Conservation (phyloP, 53 echinoderm and acorn worm genomes). For the Luidia sarsii region DNA sequence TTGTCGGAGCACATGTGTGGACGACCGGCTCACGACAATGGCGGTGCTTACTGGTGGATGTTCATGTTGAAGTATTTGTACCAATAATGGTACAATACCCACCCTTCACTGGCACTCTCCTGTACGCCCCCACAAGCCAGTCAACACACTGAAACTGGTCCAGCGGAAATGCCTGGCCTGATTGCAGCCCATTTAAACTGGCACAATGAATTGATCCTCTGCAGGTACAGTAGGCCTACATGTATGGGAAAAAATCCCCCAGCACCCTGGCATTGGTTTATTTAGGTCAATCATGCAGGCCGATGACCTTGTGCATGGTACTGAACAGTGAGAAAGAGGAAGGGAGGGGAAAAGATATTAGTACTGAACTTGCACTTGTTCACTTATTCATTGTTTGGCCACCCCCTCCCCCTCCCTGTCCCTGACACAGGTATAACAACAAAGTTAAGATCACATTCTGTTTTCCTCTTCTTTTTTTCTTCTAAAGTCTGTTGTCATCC, state of each 20-base stretch:
- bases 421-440: constrained; percentile 41
- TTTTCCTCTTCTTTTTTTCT: too few relatives aligned
- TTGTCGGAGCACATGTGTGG: not conserved
- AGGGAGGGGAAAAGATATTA: too few relatives aligned
- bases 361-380: constrained; percentile 48
- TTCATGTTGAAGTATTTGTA: too few relatives aligned
- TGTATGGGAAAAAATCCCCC: constrained; percentile 18
- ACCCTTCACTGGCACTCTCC: not conserved
- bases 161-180: constrained; percentile 21
- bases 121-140: not conserved
- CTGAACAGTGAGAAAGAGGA: too few relatives aligned
- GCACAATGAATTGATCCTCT: constrained; percentile 27
- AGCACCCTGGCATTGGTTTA: constrained; percentile 32
- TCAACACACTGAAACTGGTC: not conserved
- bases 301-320: constrained; percentile 44
- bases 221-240: too few relatives aligned
- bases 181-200: constrained; percentile 46
- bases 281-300: constrained; percentile 56
- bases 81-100: too few relatives aligned
- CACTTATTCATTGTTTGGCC: constrained; percentile 45
- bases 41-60: too few relatives aligned
- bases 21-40: not conserved
- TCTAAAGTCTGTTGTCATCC: too few relatives aligned
- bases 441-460: not conserved
- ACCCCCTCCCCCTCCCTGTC: constrained; percentile 19